Evolutionary conservation across 2,888 invertebrate species (phyloP).

Genomic region (Trichogramma dendrolimi): DNA sequence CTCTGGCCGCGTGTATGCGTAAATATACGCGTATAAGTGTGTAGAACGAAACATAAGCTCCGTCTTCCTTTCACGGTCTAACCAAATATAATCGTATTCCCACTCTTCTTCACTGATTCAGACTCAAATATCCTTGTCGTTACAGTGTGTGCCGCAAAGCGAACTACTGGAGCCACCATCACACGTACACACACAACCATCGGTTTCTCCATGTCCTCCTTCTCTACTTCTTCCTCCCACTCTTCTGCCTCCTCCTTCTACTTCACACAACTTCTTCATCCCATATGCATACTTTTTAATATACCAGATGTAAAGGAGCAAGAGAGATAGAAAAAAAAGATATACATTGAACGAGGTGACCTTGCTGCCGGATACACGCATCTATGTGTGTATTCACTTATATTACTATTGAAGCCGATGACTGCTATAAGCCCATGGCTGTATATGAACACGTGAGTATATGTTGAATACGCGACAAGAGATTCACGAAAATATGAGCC

Average conservation of each 20-base stretch:
- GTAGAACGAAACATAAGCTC: neutral
- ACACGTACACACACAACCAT: neutral
- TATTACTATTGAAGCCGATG: too few relatives aligned
- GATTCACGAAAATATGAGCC: too few relatives aligned
- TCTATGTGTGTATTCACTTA: neutral
- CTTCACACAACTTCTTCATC: neutral
- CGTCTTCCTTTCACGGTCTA: neutral
- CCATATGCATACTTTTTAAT: too few relatives aligned
- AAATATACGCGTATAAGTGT: neutral
- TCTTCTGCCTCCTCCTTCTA: neutral
- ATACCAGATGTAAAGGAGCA: too few relatives aligned
- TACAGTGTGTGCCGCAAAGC: too few relatives aligned
- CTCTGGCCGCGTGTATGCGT: neutral
- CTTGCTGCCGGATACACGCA: constrained; percentile 19
- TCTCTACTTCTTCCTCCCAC: constrained; percentile 1
- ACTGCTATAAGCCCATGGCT: too few relatives aligned
- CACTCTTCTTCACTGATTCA: constrained; percentile 9
- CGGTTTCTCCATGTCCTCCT: constrained; percentile 6
- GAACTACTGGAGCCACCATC: too few relatives aligned
- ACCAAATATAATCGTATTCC: neutral
- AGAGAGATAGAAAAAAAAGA: too few relatives aligned
- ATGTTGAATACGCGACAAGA: too few relatives aligned
- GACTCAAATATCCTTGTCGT: constrained; percentile 16
- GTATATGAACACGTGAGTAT: too few relatives aligned
- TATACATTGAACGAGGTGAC: constrained; percentile 18